These are phyloP conservation scores for Paedocypris sp. DNA, from an alignment of 2,113 vertebrate species.

Conservation along the genomic window DNA sequence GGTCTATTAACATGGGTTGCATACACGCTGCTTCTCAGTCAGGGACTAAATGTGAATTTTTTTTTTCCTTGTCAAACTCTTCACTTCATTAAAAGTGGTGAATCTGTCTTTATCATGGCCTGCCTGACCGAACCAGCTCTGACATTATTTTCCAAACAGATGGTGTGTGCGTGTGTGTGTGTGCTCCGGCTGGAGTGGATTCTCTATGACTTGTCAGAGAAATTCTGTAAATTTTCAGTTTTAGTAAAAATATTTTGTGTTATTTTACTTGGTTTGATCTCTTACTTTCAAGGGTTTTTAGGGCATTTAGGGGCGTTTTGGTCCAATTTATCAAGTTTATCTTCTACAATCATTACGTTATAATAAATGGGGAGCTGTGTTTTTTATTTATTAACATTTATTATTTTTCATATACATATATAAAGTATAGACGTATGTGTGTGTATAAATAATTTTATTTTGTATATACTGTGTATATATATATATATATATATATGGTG, in stretches of 20 bases:
- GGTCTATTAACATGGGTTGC: background rate
- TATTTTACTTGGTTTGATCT: slow-evolving; percentile 24
- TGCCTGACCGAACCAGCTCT: slow-evolving; percentile 11
- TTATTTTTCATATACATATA: no score
- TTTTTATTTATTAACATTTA: no score
- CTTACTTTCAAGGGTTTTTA: slow-evolving; percentile 2
- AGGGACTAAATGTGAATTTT: slow-evolving; percentile 26
- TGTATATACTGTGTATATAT: no score
- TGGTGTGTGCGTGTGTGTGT: background rate
- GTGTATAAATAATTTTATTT: no score
- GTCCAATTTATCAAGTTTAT: no score
- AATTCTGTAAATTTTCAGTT: slow-evolving; percentile 30
- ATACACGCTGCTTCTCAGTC: slow-evolving; percentile 11
- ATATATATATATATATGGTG: no score
- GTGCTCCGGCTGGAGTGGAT: slow-evolving; percentile 21
- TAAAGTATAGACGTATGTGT: no score
- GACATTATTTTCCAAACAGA: background rate
- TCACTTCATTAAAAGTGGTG: slow-evolving; percentile 25
- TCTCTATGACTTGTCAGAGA: slow-evolving; percentile 30
- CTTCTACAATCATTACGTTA: no score
- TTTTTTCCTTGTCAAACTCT: slow-evolving; percentile 38
- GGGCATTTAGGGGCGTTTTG: no score
- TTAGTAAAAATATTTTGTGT: slow-evolving; percentile 41
- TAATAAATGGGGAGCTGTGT: no score
- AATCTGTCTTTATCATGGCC: slow-evolving; percentile 7